Evolutionary conservation across 2,888 invertebrate genomes (phyloP).

Genomic region (Graphium colonna): DNA sequence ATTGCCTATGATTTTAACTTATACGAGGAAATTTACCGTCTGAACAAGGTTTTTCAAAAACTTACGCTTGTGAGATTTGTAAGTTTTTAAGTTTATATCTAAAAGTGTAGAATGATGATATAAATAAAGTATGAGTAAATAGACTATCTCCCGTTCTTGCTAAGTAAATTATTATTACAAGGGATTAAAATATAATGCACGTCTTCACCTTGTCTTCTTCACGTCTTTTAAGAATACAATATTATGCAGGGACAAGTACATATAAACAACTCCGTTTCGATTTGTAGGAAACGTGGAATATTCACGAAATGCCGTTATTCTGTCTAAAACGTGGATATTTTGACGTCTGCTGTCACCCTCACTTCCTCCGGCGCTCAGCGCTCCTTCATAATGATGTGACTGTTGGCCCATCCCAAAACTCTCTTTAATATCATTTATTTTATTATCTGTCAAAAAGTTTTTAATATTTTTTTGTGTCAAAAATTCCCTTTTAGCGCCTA

Average conservation of each 20-base stretch:
- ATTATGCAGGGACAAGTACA: not conserved
- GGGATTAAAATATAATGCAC: no score
- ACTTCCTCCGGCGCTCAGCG: conserved; percentile 35
- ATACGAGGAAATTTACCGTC: no score
- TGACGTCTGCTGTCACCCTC: conserved; percentile 37
- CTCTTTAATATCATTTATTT: conserved; percentile 30
- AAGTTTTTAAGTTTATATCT: no score
- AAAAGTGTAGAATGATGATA: no score
- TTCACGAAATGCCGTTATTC: conserved; percentile 16
- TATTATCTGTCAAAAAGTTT: not conserved
- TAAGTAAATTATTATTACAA: no score
- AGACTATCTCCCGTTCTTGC: no score
- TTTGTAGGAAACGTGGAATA: conserved; percentile 4
- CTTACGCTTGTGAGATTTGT: no score
- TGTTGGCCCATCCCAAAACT: conserved; percentile 39
- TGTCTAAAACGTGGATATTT: conserved; percentile 29
- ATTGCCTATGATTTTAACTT: no score
- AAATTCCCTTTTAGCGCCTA: not conserved
- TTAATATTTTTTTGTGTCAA: not conserved
- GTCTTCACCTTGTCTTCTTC: no score
- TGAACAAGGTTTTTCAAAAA: no score
- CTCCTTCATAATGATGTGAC: conserved; percentile 53
- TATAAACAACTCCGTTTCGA: not conserved
- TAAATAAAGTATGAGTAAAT: no score
- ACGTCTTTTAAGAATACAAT: no score